These are phyloP conservation scores for Sclerodermus sp. DNA, from an alignment of 2,888 invertebrate species.

Conservation along the genomic window DNA sequence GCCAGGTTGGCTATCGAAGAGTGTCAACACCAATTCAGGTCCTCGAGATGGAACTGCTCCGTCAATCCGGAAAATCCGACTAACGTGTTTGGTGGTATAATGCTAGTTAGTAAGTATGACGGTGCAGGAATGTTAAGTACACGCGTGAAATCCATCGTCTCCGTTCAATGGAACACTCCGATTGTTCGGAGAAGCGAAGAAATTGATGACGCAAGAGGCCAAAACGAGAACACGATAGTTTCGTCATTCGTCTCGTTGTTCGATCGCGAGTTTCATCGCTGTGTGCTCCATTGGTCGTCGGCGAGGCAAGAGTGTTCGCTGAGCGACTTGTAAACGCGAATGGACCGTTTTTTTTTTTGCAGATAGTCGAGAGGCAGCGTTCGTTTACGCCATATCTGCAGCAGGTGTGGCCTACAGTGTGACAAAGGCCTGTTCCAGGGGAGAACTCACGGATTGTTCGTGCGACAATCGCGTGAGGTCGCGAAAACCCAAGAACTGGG, in stretches of 20 bases:
- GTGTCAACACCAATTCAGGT: conserved; percentile 86
- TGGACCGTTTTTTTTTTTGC: no score
- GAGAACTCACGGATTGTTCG: conserved; percentile 84
- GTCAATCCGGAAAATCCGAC: conserved; percentile 72
- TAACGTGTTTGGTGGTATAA: conserved; percentile 81
- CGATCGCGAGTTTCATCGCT: no score
- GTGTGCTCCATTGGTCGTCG: no score
- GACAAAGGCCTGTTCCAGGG: conserved; percentile 83
- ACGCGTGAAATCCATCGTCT: no score
- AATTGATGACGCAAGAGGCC: no score
- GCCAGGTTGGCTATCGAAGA: conserved; percentile 85
- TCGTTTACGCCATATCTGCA: conserved; percentile 84
- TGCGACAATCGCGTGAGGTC: conserved; percentile 79
- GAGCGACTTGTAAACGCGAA: no score
- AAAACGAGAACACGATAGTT: no score
- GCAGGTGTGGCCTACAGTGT: conserved; percentile 89
- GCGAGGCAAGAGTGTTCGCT: no score
- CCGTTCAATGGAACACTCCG: no score
- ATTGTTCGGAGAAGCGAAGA: no score
- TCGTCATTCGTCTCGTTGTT: no score
- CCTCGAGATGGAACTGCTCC: conserved; percentile 89
- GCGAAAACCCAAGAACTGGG: conserved; percentile 75
- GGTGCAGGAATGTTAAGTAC: no score
- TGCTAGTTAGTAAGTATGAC: conserved; percentile 76
- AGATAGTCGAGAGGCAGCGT: conserved; percentile 90